Conservation (phyloP, 2,113 vertebrate genomes). For the Nycticorax nycticorax region DNA sequence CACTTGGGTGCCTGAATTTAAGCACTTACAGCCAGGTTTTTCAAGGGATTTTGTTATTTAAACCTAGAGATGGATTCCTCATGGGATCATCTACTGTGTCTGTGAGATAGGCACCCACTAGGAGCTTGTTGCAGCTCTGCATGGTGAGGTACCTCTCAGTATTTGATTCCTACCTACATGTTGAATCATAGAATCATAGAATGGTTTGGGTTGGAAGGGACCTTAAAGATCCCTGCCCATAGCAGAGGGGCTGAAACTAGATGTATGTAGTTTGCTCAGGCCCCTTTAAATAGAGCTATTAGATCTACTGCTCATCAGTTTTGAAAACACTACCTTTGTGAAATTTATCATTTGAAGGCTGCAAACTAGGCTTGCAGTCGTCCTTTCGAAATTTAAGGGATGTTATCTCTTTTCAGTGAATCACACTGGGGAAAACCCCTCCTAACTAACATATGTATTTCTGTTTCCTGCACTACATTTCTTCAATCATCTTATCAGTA, state of each 20-base stretch:
- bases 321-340: not conserved
- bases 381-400: not conserved
- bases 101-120: not conserved
- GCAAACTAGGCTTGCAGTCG: not conserved
- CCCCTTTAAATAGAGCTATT: not conserved
- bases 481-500: not conserved
- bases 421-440: not conserved
- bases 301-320: not conserved
- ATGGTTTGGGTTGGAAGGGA: not conserved
- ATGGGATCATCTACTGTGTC: not conserved
- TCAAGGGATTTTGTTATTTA: not conserved
- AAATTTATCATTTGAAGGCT: not conserved
- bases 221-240: not conserved
- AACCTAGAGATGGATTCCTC: not conserved
- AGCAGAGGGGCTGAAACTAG: not conserved
- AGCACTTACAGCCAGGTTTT: not conserved
- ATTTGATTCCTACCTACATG: not conserved
- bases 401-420: not conserved
- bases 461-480: not conserved
- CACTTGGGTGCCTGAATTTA: not conserved
- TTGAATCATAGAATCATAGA: not conserved
- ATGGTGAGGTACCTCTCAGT: not conserved
- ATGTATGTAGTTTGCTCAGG: not conserved
- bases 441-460: conserved; percentile 12
- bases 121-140: not conserved